These are phyloP conservation scores for Dioctria rufipes DNA, from an alignment of 2,888 invertebrate genomes.

Conservation along the genomic window DNA sequence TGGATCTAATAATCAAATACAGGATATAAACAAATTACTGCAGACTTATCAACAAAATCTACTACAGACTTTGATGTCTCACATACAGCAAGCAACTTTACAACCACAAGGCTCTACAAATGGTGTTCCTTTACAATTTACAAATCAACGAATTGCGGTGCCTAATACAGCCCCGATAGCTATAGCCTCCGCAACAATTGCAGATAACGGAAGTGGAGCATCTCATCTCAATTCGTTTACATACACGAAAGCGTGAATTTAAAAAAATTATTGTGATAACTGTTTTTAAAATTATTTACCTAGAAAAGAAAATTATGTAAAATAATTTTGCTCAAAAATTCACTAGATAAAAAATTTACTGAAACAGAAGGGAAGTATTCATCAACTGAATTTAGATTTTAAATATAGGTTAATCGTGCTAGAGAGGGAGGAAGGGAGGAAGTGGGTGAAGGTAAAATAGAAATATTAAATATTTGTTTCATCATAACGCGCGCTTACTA, in stretches of 20 bases:
- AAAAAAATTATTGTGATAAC: background rate
- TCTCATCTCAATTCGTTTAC: slow-evolving; percentile 4
- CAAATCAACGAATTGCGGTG: background rate
- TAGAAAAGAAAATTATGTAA: slow-evolving; percentile 19
- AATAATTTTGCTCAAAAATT: background rate
- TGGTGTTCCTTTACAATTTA: background rate
- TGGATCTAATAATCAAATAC: background rate
- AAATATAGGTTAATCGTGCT: background rate
- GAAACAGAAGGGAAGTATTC: too few relatives aligned
- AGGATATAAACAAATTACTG: background rate
- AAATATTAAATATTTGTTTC: too few relatives aligned
- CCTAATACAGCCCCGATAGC: background rate
- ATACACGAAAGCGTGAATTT: background rate
- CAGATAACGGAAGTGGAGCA: background rate
- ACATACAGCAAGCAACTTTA: background rate
- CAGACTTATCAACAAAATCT: background rate
- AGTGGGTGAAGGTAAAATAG: background rate
- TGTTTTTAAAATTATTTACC: slow-evolving; percentile 1
- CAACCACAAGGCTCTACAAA: background rate
- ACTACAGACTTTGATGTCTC: background rate
- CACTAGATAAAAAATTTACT: too few relatives aligned
- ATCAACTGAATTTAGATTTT: slow-evolving; percentile 1
- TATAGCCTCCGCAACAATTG: background rate
- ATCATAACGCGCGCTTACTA: too few relatives aligned
- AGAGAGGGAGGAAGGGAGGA: background rate